A percentile compares a stretch with the other conserved stretches of the same genome.
phyloP scores from a whole-genome alignment of 2,888 invertebrate genomes.

The Euspilapteryx auroguttella region DNA sequence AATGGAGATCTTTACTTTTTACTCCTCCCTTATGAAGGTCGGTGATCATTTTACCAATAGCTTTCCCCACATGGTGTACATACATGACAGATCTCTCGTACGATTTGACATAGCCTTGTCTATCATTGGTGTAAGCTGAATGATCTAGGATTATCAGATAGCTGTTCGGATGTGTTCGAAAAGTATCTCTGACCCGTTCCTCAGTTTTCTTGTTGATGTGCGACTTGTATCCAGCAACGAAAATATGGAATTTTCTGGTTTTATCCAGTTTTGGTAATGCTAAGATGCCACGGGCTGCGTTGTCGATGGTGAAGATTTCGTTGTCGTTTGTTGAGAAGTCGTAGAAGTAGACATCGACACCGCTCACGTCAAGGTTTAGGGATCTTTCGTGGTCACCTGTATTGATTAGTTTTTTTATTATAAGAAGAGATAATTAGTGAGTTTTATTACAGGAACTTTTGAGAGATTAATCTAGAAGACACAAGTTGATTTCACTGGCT shows the following conservation, averaged over 20 bases:
- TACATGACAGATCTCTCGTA: conserved; percentile 41
- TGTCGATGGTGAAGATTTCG: conserved; percentile 19
- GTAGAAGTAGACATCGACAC: conserved; percentile 32
- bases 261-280: conserved; percentile 20
- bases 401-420: no score
- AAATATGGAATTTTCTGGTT: conserved; percentile 27
- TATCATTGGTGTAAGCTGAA: conserved; percentile 36
- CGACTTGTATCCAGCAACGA: conserved; percentile 39
- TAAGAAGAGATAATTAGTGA: no score
- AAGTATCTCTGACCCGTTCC: conserved; percentile 28
- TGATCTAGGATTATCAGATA: conserved; percentile 47
- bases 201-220: conserved; percentile 34
- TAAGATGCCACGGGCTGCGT: conserved; percentile 31
- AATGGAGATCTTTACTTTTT: conserved; percentile 29
- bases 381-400: conserved; percentile 29
- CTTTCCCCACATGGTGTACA: conserved; percentile 38
- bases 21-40: conserved; percentile 23
- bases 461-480: no score
- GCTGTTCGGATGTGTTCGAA: conserved; percentile 28
- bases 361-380: conserved; percentile 28
- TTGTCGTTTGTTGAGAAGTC: conserved; percentile 23
- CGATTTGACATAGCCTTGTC: conserved; percentile 26
- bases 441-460: no score
- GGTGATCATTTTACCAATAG: conserved; percentile 26
- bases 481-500: no score